These are phyloP conservation scores for Phymanthus crucifer DNA, from an alignment of 92 coral and sea anemone genomes.

Conservation along the genomic window DNA sequence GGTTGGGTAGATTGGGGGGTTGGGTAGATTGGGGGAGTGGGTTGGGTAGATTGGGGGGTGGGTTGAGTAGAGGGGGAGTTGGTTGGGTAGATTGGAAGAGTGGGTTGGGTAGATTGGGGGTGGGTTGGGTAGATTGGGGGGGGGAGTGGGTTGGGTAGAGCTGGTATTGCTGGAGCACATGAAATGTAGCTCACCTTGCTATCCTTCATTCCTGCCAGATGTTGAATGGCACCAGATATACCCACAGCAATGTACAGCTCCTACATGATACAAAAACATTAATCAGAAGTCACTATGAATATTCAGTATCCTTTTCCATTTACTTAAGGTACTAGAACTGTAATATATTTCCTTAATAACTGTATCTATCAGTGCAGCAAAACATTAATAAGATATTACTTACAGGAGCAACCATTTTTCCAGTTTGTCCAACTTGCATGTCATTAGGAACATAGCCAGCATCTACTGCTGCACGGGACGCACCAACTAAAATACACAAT, in stretches of 20 bases:
- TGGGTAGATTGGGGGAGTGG: no score
- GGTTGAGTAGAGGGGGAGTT: not conserved
- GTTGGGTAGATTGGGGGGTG: not conserved
- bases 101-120: not conserved
- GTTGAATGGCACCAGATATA: constrained; percentile 98
- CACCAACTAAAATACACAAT: constrained; percentile 92
- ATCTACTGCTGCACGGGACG: constrained; percentile 98
- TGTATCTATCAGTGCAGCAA: no score
- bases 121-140: not conserved
- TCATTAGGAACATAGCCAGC: constrained; percentile 97
- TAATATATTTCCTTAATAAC: no score
- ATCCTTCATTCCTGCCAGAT: constrained; percentile 99
- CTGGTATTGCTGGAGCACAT: no score
- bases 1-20: no score
- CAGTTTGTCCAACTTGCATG: constrained; percentile 99
- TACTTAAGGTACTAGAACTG: not conserved
- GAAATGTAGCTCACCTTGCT: constrained; percentile 66
- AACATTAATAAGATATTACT: no score
- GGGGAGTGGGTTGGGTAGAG: not conserved
- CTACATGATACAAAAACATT: constrained; percentile 32
- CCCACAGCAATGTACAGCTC: constrained; percentile 99
- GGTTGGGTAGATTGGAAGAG: not conserved
- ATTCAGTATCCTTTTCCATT: no score
- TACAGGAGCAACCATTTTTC: constrained; percentile 99
- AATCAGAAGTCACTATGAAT: not conserved